Base-by-base conservation (phyloP, 2,888 invertebrate species). In the Drosophila subsilvestris region DNA sequence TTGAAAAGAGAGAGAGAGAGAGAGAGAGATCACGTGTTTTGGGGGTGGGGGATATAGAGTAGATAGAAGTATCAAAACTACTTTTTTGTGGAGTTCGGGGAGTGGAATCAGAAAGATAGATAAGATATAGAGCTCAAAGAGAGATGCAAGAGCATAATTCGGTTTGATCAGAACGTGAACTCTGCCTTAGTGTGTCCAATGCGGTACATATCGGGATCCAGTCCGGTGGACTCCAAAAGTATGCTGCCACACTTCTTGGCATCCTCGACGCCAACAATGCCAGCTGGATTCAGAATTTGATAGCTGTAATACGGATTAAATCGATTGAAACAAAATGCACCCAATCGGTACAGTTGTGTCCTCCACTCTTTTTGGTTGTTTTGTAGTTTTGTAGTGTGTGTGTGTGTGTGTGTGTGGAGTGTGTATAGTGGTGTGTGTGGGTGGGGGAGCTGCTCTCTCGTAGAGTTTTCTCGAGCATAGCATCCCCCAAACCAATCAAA, bases 211-310 rank as follows among this genome's bases (percentile, higher is more conserved):
- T 98, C 98, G 80, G 96, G 95, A 93, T 98, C 98, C 92, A 99
- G 95, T 91, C 94, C 94, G 89, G 96, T 94, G 89, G 95, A 94
- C 91, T 96, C 96, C 92, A 97, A 94, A 58, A 86, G 25, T 63
- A 89, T 10, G 48, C 53, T 8, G 22, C 85, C 89, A 75, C 78
- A 78, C 93, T 97, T 96, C 94, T 96, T 96, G 90, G 95, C 95
- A 92, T 97, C 97, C 84, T 93, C 90, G 91, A 95, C 94, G 93
- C 95, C 95, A 90, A 95, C 94, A 89, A 95, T 96, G 83, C 95
- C 97, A 93, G 95, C 95, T 89, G 99, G 98, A 93, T 97, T 97
- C 94, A 99, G 95, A 94, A 99, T 98, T 94, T 99, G 98, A 96
- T 99, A 99, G 95, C 98, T 98, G 95, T 91, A 88, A 74, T 74